Percentiles rank a stretch among this genome's conserved stretches.
These are phyloP conservation scores for Sternotherus odoratus DNA, from an alignment of 2,797 vertebrate genomes.

Conservation along the genomic window DNA sequence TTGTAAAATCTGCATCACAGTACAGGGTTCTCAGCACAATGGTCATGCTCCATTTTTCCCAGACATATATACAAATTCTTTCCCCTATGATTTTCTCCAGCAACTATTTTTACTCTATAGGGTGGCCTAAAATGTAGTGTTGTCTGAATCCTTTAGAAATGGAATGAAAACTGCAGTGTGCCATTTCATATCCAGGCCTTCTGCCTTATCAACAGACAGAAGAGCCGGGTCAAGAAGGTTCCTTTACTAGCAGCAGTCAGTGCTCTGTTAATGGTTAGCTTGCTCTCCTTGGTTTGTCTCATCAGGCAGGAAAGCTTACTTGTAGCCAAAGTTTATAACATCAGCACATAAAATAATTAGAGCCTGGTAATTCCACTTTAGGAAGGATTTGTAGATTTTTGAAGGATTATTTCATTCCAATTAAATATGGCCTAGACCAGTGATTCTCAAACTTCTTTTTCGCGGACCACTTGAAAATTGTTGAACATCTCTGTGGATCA, in stretches of 20 bases:
- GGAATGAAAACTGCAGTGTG: too few relatives aligned
- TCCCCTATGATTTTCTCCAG: background rate
- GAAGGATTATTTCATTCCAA: background rate
- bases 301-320: too few relatives aligned
- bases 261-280: too few relatives aligned
- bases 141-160: background rate
- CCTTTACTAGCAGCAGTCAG: too few relatives aligned
- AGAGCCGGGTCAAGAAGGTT: too few relatives aligned
- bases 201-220: too few relatives aligned
- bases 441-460: too few relatives aligned
- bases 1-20: background rate
- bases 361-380: background rate
- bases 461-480: too few relatives aligned
- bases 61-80: background rate
- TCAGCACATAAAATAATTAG: background rate
- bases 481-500: too few relatives aligned
- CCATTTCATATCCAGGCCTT: too few relatives aligned
- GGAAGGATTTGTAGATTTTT: background rate
- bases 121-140: background rate
- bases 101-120: background rate
- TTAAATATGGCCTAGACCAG: background rate
- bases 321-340: background rate
- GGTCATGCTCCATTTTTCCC: background rate
- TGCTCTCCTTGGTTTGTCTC: too few relatives aligned
- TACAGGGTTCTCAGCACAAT: background rate